A percentile compares a stretch with the other conserved stretches of the same genome.
Conservation (phyloP, 2,888 invertebrate genomes). For the Chalcis sispes region DNA sequence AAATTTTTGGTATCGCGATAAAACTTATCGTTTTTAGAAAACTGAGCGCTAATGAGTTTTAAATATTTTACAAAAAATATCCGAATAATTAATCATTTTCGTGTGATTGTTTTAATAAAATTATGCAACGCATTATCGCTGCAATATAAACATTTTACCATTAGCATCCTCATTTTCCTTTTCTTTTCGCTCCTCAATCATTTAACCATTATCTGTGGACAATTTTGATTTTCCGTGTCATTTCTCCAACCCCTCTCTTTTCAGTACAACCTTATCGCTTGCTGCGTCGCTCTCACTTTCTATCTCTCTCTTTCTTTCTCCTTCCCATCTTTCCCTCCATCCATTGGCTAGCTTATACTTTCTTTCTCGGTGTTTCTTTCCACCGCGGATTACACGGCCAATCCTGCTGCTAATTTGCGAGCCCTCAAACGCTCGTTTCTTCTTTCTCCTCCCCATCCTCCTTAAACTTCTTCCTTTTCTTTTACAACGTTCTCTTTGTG, state of each 20-base stretch:
- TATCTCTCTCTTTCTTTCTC: neutral
- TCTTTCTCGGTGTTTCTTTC: constrained; percentile 43
- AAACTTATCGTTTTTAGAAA: too few relatives aligned
- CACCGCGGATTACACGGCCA: constrained; percentile 72
- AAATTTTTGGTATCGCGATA: too few relatives aligned
- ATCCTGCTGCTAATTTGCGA: constrained; percentile 75
- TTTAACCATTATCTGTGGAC: neutral
- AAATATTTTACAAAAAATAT: too few relatives aligned
- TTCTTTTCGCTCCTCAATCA: too few relatives aligned
- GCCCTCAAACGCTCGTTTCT: constrained; percentile 66
- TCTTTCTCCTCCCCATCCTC: constrained; percentile 42
- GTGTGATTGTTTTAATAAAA: too few relatives aligned
- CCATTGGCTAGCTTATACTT: constrained; percentile 46
- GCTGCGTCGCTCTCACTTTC: too few relatives aligned
- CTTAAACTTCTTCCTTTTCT: constrained; percentile 41
- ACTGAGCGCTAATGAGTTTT: too few relatives aligned
- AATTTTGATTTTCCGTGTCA: constrained; percentile 25
- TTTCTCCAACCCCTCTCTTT: constrained; percentile 1
- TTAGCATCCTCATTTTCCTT: too few relatives aligned
- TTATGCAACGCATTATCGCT: too few relatives aligned
- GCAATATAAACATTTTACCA: too few relatives aligned
- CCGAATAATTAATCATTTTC: too few relatives aligned
- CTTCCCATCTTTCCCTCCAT: neutral
- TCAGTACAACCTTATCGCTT: too few relatives aligned
- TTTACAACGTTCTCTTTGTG: constrained; percentile 27